These are phyloP conservation scores for Lemur catta DNA, from an alignment of 2,797 vertebrate genomes.

Conservation along the genomic window DNA sequence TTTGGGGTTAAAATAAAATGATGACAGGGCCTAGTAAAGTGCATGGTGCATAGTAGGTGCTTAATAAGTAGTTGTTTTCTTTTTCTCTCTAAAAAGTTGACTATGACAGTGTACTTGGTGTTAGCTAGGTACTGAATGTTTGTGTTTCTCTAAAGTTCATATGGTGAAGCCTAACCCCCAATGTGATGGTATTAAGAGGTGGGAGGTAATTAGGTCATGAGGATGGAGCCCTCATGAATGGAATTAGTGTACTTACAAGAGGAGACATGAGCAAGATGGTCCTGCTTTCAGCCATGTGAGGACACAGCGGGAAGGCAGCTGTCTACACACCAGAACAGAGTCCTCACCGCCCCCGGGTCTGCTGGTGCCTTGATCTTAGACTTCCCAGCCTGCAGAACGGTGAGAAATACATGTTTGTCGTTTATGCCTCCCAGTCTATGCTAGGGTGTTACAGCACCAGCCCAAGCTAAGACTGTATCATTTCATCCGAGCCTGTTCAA, in stretches of 20 bases:
- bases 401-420: neutral
- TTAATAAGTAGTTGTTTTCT: neutral
- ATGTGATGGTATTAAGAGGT: neutral
- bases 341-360: neutral
- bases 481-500: neutral
- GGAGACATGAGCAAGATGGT: neutral
- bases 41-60: neutral
- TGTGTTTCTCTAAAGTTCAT: neutral
- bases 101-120: neutral
- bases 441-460: neutral
- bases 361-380: neutral
- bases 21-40: neutral
- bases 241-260: neutral
- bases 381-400: neutral
- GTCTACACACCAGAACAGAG: neutral
- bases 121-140: neutral
- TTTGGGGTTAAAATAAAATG: slow-evolving; percentile 15
- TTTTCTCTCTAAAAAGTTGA: neutral
- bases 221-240: neutral
- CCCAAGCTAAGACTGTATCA: neutral
- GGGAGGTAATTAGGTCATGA: neutral
- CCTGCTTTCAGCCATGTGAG: neutral
- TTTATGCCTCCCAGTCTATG: neutral
- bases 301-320: neutral
- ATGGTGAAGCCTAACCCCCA: neutral